These are phyloP conservation scores for Hiodon tergisus DNA, from an alignment of 2,113 vertebrate genomes.

Conservation along the genomic window DNA sequence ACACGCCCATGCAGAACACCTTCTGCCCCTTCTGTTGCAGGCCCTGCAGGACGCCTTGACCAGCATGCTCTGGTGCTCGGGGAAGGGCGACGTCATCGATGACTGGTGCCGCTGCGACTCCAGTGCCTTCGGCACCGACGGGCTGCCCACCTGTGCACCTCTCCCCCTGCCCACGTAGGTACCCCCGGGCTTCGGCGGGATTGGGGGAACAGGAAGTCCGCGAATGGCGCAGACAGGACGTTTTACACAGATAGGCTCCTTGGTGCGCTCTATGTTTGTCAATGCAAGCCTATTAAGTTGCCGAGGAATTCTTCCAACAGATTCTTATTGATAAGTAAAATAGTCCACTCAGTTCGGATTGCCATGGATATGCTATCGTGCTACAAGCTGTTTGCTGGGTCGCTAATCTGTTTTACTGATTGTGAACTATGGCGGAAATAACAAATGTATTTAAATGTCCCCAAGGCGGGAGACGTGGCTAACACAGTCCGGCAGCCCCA, in stretches of 20 bases:
- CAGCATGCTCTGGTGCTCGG: slow-evolving; percentile 96
- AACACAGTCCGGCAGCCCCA: slow-evolving; percentile 50
- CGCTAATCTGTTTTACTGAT: no score
- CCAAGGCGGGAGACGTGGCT: not conserved
- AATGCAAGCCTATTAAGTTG: no score
- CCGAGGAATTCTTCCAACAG: no score
- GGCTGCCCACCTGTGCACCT: slow-evolving; percentile 89
- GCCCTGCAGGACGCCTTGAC: slow-evolving; percentile 94
- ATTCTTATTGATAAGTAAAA: not conserved
- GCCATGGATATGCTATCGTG: no score
- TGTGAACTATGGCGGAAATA: not conserved
- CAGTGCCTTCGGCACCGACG: slow-evolving; percentile 83
- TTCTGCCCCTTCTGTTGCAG: slow-evolving; percentile 52
- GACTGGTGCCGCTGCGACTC: slow-evolving; percentile 98
- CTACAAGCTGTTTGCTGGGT: no score
- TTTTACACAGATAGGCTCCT: no score
- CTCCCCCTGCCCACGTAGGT: slow-evolving; percentile 85
- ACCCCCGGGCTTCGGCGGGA: no score
- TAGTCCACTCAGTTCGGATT: not conserved
- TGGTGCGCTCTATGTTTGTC: no score
- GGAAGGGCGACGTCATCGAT: slow-evolving; percentile 91
- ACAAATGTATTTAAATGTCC: not conserved
- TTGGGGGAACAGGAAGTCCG: no score
- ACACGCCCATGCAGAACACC: not conserved
- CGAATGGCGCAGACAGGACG: no score